Base-by-base conservation (phyloP, 2,113 vertebrate species). In the Agapornis roseicollis region DNA sequence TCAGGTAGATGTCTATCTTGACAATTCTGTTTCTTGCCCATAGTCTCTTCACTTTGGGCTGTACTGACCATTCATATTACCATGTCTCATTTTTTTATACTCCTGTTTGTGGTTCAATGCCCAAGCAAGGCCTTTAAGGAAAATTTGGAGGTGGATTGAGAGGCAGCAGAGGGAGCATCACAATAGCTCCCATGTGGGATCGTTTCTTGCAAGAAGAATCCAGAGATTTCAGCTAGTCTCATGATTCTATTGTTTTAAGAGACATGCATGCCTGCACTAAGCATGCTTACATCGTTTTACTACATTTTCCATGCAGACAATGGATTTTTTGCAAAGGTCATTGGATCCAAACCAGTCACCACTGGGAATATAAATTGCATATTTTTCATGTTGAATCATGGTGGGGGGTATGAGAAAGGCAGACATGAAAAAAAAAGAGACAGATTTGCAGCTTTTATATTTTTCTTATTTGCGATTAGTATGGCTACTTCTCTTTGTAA, bases 201-300 rank as follows among this genome's bases (percentile, higher is more conserved):
- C 41, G 58, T 76, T 82, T 89, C 81, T 91, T 81, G 58, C 46
- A 90, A 89, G 85, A 92, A 87, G 77, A 89, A 96, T 89, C 78
- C 71, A 85, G 81, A 94, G 31, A 56, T n/a, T 91, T 80, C 81
- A 76, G 53, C 60, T 85, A 73, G 58, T 94, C 74, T 88, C 63
- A 80, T 79, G 87, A 80, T 37, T 46, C 94, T 72, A 93, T 91
- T 96, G 95, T 94, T 91, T 93, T 88, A 95, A 93, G 95, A 93
- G 95, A 82, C 35, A 76, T 68, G 94, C 89, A 88, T 93, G 89
- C 41, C 85, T 73, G 37, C 78, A 77, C 44, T 91, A 95, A 95
- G 91, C 91, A 92, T 41, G 52, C 84, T 95, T 93, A 85, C 89
- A 96, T 93, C 92, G 93, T 96, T 91, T 88, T 76, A 85, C 84